Evolutionary conservation across 2,113 vertebrate genomes (phyloP), one percentile per base, ranked within the genome.

Genomic region (Canis aureus): DNA sequence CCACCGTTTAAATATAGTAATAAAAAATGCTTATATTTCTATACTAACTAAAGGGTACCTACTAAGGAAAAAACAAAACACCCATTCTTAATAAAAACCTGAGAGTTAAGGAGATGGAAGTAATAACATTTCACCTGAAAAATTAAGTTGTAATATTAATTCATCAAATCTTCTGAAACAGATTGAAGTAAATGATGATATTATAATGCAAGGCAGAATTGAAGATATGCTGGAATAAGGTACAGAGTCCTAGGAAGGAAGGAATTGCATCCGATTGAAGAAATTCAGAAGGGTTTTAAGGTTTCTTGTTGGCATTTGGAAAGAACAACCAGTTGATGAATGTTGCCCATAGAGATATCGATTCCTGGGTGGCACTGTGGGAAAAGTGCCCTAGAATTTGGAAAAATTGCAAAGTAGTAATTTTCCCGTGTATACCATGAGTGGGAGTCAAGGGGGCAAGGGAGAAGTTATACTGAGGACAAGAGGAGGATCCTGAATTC

Each of bases 241-340:
- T 2, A 19, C 71, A 80, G 55, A 84, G 49, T 2, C 19, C 62
- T n/a, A 22, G 19, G 23, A 89, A 59, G 22, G 43, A 35, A 84
- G 38, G 64, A 49, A 89, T 57, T 12, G 19, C 35, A 89, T 27
- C 66, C 73, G 11, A 49, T 4, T 22, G 16, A 79, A 59, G 60
- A 88, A 49, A 38, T 29, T 76, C 79, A 66, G 35, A 88, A 87
- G 88, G 67, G 20, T 32, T 83, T 87, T 71, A 38, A 93, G 12
- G 29, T 76, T 93, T 89, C 66, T 67, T 91, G 66, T 17, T 82
- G n/a, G 51, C 87, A 49, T 85, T 95, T 91, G 79, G 80, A 78
- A 94, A 79, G 11, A 74, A 53, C 13, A 94, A 2, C 4, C n/a
- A 32, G 27, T 79, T 60, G 67, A 57, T 49, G 64, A 89, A 60